phyloP scores from a whole-genome alignment of 2,888 invertebrate species.

The Sesamia inferens region DNA sequence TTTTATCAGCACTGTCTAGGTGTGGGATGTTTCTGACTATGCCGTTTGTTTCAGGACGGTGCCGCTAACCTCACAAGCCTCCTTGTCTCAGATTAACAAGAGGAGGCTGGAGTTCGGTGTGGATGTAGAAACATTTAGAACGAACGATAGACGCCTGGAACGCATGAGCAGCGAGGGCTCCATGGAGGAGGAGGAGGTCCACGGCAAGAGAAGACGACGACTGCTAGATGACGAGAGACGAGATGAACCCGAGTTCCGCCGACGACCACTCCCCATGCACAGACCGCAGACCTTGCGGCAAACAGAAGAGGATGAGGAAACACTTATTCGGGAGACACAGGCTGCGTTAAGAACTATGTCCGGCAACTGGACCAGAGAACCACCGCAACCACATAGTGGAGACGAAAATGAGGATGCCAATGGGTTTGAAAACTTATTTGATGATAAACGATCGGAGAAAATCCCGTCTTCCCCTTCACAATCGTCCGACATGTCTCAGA shows the following conservation, averaged over 20 bases:
- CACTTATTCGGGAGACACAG: constrained; percentile 96
- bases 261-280: constrained; percentile 74
- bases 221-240: constrained; percentile 85
- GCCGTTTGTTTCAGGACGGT: constrained; percentile 87
- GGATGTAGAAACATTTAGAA: constrained; percentile 86
- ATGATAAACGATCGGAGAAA: constrained; percentile 93
- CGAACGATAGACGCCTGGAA: constrained; percentile 80
- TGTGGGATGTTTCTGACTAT: constrained; percentile 67
- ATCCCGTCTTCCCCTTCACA: constrained; percentile 92
- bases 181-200: constrained; percentile 84
- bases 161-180: constrained; percentile 82
- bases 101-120: constrained; percentile 92
- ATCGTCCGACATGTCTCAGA: constrained; percentile 91
- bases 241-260: constrained; percentile 75
- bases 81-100: constrained; percentile 92
- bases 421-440: constrained; percentile 95
- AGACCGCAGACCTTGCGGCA: constrained; percentile 82
- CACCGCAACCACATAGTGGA: constrained; percentile 91
- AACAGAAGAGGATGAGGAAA: constrained; percentile 93
- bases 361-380: constrained; percentile 94
- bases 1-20: constrained; percentile 60
- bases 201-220: constrained; percentile 84
- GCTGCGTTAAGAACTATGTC: constrained; percentile 96
- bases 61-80: constrained; percentile 89
- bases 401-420: constrained; percentile 94